phyloP scores from a whole-genome alignment of 64 coral and sea anemone genomes.

The Montipora sp. region DNA sequence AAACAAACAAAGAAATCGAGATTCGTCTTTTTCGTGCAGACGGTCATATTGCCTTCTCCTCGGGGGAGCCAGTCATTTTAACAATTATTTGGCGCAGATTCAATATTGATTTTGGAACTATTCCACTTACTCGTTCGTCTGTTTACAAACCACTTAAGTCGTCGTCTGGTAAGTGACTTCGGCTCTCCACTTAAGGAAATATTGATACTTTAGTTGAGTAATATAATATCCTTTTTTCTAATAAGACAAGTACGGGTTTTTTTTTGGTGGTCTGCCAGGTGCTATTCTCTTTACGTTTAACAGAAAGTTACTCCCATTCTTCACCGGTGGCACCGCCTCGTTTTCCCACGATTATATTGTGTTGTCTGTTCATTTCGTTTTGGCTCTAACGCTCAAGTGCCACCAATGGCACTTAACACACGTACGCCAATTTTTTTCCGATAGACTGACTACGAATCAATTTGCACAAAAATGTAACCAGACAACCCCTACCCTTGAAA shows the following conservation, averaged over 20 bases:
- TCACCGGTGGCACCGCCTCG: not conserved
- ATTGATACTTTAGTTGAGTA: not conserved
- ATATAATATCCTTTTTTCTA: not conserved
- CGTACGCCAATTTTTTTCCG: too few relatives aligned
- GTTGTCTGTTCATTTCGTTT: too few relatives aligned
- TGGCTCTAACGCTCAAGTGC: too few relatives aligned
- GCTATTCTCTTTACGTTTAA: not conserved
- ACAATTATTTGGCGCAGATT: not conserved
- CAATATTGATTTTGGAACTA: not conserved
- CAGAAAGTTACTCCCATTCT: not conserved
- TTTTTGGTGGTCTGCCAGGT: not conserved
- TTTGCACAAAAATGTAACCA: too few relatives aligned
- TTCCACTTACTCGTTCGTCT: not conserved
- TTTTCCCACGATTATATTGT: not conserved
- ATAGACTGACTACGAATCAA: too few relatives aligned
- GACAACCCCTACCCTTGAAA: too few relatives aligned
- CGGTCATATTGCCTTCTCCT: not conserved
- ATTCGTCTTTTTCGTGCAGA: not conserved
- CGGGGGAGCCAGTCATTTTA: not conserved
- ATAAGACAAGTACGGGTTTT: not conserved
- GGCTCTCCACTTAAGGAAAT: not conserved
- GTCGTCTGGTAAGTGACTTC: not conserved
- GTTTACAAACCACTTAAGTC: slow-evolving; percentile 2
- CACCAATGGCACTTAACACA: too few relatives aligned
- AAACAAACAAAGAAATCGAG: not conserved